Evolutionary conservation across 2,888 invertebrate species (phyloP), one percentile per base, ranked within the genome.

Genomic region (Alsophila aescularia): DNA sequence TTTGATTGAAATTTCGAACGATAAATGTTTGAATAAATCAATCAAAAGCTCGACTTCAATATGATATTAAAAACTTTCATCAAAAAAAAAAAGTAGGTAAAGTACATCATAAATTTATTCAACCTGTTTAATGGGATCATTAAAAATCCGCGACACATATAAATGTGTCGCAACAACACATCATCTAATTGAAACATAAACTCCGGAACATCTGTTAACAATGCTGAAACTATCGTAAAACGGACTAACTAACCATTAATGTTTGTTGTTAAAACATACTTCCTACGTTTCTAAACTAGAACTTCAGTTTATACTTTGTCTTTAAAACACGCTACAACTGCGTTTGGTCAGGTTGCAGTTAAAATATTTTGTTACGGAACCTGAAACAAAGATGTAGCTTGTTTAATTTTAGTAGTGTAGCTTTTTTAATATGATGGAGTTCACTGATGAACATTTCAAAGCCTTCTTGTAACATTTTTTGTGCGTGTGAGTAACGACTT

Each of bases 111-210:
- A 16, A 44, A 40, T 41, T 49, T 21, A 31, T 35, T 31, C 44
- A 34, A 10, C 10, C 34, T 6, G 35, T 39, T 55, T 55, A 39
- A 50, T 40, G 9, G 31, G 15, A 31, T 24, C 40, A 37, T 55
- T 15, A 55, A 55, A 45, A 55, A 50, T 55, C 50, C 41, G 50
- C 55, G 55, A 55, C 50, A 50, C 29, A 55, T 44, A 40, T 27
- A 43, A 45, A 13, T 21, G 41, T 45, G 44, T 41, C 36, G 50
- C 41, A 55, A 55, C 41, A 16, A 31, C 44, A 39, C 43, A 42
- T 50, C 16, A 41, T 34, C 24, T 55, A 40, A 55, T 50, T 50
- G 36, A 49, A 43, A 49, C 21, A 49, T 32, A 49, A 55, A 55
- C 55, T 43, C 37, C 6, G 32, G 41, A 47, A 53, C 53, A 53